phyloP scores from a whole-genome alignment of 2,113 vertebrate species.

The Tachuris rubrigastra region DNA sequence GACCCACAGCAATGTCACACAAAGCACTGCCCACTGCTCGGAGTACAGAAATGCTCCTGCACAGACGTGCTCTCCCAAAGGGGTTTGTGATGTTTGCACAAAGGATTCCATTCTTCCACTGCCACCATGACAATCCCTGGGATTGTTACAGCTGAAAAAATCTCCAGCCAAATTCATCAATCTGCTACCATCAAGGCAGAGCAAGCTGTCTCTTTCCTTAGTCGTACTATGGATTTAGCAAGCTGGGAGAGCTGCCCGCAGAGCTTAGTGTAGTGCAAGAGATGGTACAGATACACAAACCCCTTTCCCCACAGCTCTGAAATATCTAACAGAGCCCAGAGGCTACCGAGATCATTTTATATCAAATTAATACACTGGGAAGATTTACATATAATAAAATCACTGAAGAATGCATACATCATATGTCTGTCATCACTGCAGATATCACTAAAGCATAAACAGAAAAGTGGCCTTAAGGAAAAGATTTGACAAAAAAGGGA shows the following conservation, averaged over 20 bases:
- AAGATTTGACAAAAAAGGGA: neutral
- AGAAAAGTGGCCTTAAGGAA: neutral
- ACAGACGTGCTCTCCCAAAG: neutral
- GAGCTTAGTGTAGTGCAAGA: neutral
- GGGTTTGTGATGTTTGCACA: no score
- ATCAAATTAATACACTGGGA: neutral
- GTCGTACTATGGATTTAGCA: neutral
- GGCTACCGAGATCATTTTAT: neutral
- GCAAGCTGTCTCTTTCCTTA: neutral
- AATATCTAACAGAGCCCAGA: neutral
- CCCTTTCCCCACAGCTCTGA: neutral
- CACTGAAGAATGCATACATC: neutral
- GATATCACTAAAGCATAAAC: neutral
- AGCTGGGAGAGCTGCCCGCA: neutral
- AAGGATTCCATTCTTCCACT: neutral
- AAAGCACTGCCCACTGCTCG: neutral
- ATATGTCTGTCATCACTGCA: neutral
- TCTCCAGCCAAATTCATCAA: neutral
- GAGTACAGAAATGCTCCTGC: neutral
- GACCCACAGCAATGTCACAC: rapidly evolving
- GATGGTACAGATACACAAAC: neutral
- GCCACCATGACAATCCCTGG: rapidly evolving
- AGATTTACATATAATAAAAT: neutral
- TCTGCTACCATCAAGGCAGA: neutral
- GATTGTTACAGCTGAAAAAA: neutral